Evolutionary conservation across 2,797 vertebrate species (phyloP), one percentile per base, ranked within the genome.

Genomic region (Sebastes melanostomus): DNA sequence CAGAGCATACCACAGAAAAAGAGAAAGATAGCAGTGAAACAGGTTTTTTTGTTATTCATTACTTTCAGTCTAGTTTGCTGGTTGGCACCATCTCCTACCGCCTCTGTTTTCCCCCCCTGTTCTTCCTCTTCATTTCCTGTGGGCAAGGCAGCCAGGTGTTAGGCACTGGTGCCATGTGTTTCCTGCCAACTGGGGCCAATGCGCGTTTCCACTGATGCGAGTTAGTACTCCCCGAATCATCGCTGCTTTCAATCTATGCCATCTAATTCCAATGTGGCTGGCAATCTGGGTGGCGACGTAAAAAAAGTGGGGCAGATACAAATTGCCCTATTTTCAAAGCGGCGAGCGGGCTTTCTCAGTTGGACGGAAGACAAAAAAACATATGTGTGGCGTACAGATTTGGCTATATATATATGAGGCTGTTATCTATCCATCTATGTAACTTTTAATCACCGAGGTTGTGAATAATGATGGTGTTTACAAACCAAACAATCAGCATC

Each of bases 61-160:
- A 83, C 66, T 85, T 89, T 85, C 63, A 90, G 77, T 92, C 73
- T 78, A 81, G 80, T 92, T 92, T 84, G 65, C 85, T 82, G 63
- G 76, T 82, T 92, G 85, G 86, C 84, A 88, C 32, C 27, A 6
- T 73, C 50, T 82, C 81, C 77, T 12, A 18, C 66, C 24, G 56
- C 79, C 77, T 79, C 75, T 76, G 70, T 89, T 77, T 11, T 62
- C 29, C 29, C 29, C 36, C 63, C 42, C 30, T 56, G 71, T 29
- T 86, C 74, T 88, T 92, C 82, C 81, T 81, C 70, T 82, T 86
- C 75, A 82, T 94, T 94, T 94, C 92, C 93, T 94, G 78, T 92
- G 89, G 87, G 91, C 80, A 87, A 87, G 80, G 60, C 82, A 84
- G 77, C 92, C 94, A 95, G 93, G 92, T 96, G 94, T 94, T 95